Base-by-base conservation (phyloP, 2,888 invertebrate species). In the Chymomyza fuscimana region DNA sequence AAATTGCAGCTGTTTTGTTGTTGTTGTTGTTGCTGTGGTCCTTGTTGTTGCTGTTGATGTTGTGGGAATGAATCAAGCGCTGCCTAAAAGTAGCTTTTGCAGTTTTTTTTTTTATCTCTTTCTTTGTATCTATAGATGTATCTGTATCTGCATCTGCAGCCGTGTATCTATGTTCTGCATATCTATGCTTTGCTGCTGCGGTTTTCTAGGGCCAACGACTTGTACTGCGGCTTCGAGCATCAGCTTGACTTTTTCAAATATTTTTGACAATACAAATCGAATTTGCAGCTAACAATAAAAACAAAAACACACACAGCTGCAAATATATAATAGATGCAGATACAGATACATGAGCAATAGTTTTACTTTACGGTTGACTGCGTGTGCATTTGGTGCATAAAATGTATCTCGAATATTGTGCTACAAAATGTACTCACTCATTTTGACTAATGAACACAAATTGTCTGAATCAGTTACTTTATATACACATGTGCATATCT, bases 1-100 rank as follows among this genome's bases (percentile, higher is more conserved):
- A 85, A 84, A 84, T 82, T 86, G 87, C 80, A 77, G 76, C 77
- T 83, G 74, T 70, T 69, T 74, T 74, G 25, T 74, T 76, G 77
- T 81, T 79, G 67, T 69, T 54, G 74, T 52, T 63, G 66, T 58
- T 54, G 70, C 51, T 69, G 52, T 63, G 67, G 3, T 22, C 22
- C 22, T 22, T 22, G 63, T 50, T 64, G 66, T 61, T 60, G 67
- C n/a, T 59, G 56, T 25, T 16, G 68, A 56, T 59, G 62, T n/a
- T 66, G 22, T 76, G 73, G 9, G 63, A 61, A 74, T 70, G 74
- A 77, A 77, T 76, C 64, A 67, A 65, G 63, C 51, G 65, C 1
- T 29, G 74, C 74, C 77, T 72, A 74, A 79, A 74, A 79, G 72
- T 64, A 79, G 77, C 16, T 36, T 12, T 4, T 12, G 12, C 6